Conservation (phyloP, 2,113 vertebrate species). For the Vicugna pacos region DNA sequence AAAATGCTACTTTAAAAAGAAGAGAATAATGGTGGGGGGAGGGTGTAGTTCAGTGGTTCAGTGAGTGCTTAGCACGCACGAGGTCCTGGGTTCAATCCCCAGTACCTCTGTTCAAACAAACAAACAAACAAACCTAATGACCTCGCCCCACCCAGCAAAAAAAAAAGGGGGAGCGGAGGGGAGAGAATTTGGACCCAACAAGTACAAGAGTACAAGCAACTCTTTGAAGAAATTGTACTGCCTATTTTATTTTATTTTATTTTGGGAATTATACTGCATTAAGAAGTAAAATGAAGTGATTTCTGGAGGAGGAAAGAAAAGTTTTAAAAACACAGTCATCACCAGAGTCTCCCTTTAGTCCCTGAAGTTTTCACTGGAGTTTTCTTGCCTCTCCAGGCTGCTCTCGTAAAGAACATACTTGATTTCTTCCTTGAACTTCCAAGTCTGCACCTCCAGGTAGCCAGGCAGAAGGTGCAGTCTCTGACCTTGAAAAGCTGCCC, state of each 20-base stretch:
- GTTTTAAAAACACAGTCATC: background rate
- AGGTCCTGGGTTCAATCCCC: no score
- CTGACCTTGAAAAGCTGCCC: background rate
- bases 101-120: no score
- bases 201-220: background rate
- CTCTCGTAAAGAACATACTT: background rate
- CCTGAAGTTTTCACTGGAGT: background rate
- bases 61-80: no score
- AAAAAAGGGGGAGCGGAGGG: background rate
- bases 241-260: background rate
- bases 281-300: background rate
- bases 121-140: no score
- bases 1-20: conserved; percentile 40
- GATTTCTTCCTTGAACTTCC: background rate
- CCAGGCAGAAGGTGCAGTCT: no score
- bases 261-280: background rate
- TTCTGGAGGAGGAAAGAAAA: background rate
- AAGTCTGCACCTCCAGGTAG: background rate
- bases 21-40: background rate
- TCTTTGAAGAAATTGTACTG: background rate
- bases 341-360: background rate
- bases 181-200: background rate
- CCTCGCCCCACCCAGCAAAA: background rate
- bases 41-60: no score
- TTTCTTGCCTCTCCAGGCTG: background rate